phyloP scores from a whole-genome alignment of 2,888 invertebrate genomes.

The Exephanes ischioxanthus region DNA sequence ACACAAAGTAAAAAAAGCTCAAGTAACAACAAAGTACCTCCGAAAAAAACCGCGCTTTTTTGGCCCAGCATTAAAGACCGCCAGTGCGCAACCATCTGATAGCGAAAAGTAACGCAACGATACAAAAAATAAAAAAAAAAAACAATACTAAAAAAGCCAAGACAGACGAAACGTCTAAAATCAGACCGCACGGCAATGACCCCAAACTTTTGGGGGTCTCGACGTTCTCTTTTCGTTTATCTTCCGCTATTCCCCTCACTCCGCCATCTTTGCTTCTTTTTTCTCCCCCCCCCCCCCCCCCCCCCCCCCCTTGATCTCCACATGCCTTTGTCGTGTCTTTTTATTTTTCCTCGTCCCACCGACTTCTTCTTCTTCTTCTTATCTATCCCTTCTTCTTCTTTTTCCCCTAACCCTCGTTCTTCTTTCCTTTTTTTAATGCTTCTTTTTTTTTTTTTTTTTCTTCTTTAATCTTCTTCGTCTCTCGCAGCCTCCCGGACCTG shows the following conservation, averaged over 20 bases:
- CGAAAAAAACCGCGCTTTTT: slow-evolving; percentile 19
- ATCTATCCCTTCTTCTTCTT: slow-evolving; percentile 62
- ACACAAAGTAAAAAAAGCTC: neutral
- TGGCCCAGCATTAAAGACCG: neutral
- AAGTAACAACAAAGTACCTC: slow-evolving; percentile 7
- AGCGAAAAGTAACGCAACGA: slow-evolving; percentile 66
- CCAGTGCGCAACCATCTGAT: slow-evolving; percentile 72
- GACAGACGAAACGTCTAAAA: slow-evolving; percentile 73
- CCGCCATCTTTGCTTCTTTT: slow-evolving; percentile 39
- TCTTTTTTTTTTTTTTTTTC: slow-evolving; percentile 32
- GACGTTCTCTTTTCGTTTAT: slow-evolving; percentile 64
- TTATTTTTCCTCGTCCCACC: slow-evolving; percentile 40
- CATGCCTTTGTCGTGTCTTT: slow-evolving; percentile 20
- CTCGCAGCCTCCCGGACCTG: slow-evolving; percentile 80
- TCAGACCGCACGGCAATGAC: slow-evolving; percentile 78
- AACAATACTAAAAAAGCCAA: slow-evolving; percentile 54
- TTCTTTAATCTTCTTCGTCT: slow-evolving; percentile 50
- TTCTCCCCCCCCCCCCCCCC: slow-evolving; percentile 16
- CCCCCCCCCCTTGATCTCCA: slow-evolving; percentile 12
- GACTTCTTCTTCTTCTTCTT: slow-evolving; percentile 54
- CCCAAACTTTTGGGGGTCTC: slow-evolving; percentile 79
- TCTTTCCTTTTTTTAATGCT: slow-evolving; percentile 49
- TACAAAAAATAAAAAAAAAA: slow-evolving; percentile 68
- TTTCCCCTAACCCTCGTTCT: slow-evolving; percentile 56
- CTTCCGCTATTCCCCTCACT: slow-evolving; percentile 33